These are phyloP conservation scores for Neosalanx taihuensis DNA, from an alignment of 2,797 vertebrate genomes.

Conservation along the genomic window DNA sequence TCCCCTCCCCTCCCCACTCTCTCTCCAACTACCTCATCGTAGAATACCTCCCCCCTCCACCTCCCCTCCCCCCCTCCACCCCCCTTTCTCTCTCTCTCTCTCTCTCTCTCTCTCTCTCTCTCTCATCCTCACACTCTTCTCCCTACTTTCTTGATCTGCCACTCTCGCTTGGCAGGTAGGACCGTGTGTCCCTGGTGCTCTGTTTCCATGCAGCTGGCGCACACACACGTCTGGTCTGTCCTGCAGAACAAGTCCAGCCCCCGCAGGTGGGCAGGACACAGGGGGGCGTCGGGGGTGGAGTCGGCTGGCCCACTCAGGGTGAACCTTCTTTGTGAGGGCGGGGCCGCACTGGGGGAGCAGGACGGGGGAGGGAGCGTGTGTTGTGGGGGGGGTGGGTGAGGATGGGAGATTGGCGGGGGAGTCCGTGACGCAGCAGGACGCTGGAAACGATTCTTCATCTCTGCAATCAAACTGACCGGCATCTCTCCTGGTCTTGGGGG, in stretches of 20 bases:
- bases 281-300: conserved; percentile 27
- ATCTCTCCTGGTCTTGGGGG: conserved; percentile 22
- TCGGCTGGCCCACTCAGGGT: conserved; percentile 29
- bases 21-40: no score
- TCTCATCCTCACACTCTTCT: background rate
- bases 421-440: background rate
- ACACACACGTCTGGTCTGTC: conserved; percentile 64
- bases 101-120: background rate
- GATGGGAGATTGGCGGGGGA: background rate
- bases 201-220: conserved; percentile 55
- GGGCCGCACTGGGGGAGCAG: background rate
- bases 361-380: background rate
- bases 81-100: background rate
- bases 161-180: conserved; percentile 63
- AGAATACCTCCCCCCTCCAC: no score
- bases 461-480: conserved; percentile 57
- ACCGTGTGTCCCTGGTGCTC: conserved; percentile 65
- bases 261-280: conserved; percentile 61
- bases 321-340: conserved; percentile 10
- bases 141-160: conserved; percentile 71
- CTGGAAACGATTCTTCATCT: conserved; percentile 69
- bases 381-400: background rate
- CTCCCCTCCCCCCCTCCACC: background rate
- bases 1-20: no score
- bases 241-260: conserved; percentile 68